Evolutionary conservation across 2,888 invertebrate genomes (phyloP), one percentile per base, ranked within the genome.

Genomic region (Nasonovia ribisnigri): DNA sequence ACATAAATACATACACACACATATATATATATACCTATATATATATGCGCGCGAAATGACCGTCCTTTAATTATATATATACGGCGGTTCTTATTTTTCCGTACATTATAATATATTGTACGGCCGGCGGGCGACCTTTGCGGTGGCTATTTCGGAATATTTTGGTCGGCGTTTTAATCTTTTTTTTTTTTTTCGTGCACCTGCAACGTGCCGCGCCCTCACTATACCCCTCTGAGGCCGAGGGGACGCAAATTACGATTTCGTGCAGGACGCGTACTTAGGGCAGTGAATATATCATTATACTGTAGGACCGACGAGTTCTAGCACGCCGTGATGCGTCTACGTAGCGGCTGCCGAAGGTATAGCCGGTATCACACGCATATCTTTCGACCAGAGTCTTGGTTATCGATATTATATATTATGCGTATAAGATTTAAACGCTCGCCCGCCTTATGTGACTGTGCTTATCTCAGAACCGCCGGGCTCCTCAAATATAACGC

Each of bases 41-140:
- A 84, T 43, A 60, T 46, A 42, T 89, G 43, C 42, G 24, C 24
- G 20, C 57, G 46, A 89, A 93, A 93, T 84, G 90, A 60, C 93
- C 93, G 90, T 60, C 36, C 90, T 90, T 90, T 93, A 93, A 90
- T 84, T 93, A 88, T 57, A 54, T 54, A 51, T 48, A 5, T 89
- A 43, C 43, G 77, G 5, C 20, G 84, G 89, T 93, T 93, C 93
- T 93, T 89, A 57, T 93, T 90, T 90, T 88, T 46, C 86, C 24
- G 13, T 87, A 16, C 48, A n/a, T n/a, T 51, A 54, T n/a, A n/a
- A 36, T 6, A 46, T 46, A 46, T 29, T 10, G 29, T 54, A 54
- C 24, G 24, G 3, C 43, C 46, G 46, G 26, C 16, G 0, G 29
- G 16, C 89, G 13, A 77, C 84, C 84, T 84, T 26, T 54, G 36